These are phyloP conservation scores for Nothobranchius kuhntae DNA, from an alignment of 2,113 vertebrate species.

Conservation along the genomic window DNA sequence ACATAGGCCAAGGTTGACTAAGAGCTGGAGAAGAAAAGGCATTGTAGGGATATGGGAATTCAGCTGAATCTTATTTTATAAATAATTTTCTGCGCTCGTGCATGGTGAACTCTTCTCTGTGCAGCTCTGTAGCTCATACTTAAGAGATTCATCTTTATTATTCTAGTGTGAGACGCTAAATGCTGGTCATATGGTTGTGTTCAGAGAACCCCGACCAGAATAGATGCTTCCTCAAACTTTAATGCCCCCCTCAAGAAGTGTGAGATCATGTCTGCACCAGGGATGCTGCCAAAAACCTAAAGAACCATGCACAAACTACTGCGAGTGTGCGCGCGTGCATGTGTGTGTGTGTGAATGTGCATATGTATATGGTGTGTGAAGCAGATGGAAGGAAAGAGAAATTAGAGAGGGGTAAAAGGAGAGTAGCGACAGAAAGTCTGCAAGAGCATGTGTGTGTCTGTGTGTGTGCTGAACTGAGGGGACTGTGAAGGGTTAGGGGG, in stretches of 20 bases:
- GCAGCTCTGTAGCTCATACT: constrained; percentile 17
- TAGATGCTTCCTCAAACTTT: constrained; percentile 63
- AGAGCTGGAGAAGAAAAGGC: not conserved
- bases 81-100: constrained; percentile 15
- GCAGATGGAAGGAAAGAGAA: constrained; percentile 80
- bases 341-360: constrained; percentile 13
- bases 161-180: constrained; percentile 39
- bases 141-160: constrained; percentile 17
- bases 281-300: constrained; percentile 52
- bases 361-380: constrained; percentile 65
- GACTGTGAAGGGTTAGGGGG: constrained; percentile 66
- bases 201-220: constrained; percentile 59
- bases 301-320: constrained; percentile 29
- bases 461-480: constrained; percentile 64
- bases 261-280: constrained; percentile 65
- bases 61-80: constrained; percentile 17
- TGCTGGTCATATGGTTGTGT: constrained; percentile 67
- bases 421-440: constrained; percentile 78
- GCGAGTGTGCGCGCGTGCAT: constrained; percentile 10
- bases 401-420: constrained; percentile 78
- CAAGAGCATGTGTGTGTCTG: constrained; percentile 56
- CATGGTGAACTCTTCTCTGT: not conserved
- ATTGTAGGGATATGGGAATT: constrained; percentile 7
- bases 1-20: constrained; percentile 9
- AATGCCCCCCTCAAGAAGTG: constrained; percentile 63